phyloP scores from a whole-genome alignment of 2,797 vertebrate genomes.

The Sebastes iracundus region DNA sequence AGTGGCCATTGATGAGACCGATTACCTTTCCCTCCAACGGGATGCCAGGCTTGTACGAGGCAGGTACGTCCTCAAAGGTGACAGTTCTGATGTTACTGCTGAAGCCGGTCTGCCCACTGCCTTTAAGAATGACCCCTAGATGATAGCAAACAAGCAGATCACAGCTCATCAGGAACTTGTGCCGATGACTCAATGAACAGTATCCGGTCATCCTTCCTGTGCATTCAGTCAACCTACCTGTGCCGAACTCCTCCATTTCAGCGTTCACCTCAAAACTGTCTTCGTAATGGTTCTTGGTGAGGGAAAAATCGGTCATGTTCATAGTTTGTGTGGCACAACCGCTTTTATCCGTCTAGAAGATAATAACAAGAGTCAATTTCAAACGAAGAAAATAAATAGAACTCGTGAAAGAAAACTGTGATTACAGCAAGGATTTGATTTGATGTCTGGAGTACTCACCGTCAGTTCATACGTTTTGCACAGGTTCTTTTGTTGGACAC shows the following conservation, averaged over 20 bases:
- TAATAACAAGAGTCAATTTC: not conserved
- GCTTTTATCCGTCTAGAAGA: conserved; percentile 77
- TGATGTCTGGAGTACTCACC: conserved; percentile 53
- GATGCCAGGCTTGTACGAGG: conserved; percentile 71
- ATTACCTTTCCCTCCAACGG: conserved; percentile 77
- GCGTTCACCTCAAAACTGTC: conserved; percentile 66
- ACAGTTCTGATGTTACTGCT: conserved; percentile 34
- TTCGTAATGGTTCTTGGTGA: conserved; percentile 13
- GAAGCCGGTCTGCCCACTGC: conserved; percentile 26
- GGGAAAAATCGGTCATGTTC: conserved; percentile 64
- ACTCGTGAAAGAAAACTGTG: not conserved
- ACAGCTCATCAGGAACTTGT: conserved; percentile 36
- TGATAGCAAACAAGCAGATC: not conserved
- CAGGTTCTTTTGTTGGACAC: accelerated
- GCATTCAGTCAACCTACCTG: conserved; percentile 70
- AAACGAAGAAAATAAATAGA: not conserved
- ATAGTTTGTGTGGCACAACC: conserved; percentile 79
- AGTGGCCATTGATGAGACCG: not conserved
- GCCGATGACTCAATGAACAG: not conserved
- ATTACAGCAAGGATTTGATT: not conserved
- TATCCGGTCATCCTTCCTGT: not conserved
- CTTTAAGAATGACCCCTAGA: conserved; percentile 69
- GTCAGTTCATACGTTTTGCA: conserved; percentile 64
- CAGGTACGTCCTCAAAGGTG: conserved; percentile 63
- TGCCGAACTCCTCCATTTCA: conserved; percentile 80